A percentile compares a stretch with the other conserved stretches of the same genome.
phyloP scores from a whole-genome alignment of 2,888 invertebrate species.

The Erannis defoliaria region DNA sequence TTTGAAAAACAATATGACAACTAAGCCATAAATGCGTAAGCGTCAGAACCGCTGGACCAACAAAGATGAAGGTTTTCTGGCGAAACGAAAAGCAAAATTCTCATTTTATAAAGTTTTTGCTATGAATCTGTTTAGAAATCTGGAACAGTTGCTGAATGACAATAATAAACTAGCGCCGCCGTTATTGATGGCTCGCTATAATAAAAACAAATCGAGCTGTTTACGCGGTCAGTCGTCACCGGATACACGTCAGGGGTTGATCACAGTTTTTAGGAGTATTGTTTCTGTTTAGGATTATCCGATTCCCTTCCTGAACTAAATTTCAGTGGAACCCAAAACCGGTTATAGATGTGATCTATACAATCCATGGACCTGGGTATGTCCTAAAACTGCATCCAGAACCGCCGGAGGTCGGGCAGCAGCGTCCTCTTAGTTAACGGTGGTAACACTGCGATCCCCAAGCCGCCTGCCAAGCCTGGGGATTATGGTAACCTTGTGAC shows the following conservation, averaged over 20 bases:
- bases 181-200: conserved; percentile 43
- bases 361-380: too few species aligned
- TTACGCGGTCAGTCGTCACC: conserved; percentile 41
- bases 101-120: neutral
- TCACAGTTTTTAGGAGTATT: conserved; percentile 6
- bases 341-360: neutral
- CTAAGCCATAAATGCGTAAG: too few species aligned
- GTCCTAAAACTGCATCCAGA: too few species aligned
- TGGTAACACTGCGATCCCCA: too few species aligned
- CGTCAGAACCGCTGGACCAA: too few species aligned
- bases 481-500: too few species aligned
- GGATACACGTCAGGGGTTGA: conserved; percentile 23
- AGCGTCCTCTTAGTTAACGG: too few species aligned
- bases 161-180: conserved; percentile 22
- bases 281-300: conserved; percentile 6
- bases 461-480: too few species aligned
- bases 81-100: neutral
- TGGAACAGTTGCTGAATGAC: neutral
- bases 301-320: neutral
- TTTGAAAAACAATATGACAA: too few species aligned
- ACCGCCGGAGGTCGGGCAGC: too few species aligned
- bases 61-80: too few species aligned
- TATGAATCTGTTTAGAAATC: neutral
- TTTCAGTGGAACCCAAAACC: neutral
- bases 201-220: conserved; percentile 48